A percentile compares a stretch with the other conserved stretches of the same genome.
These are phyloP conservation scores for Drusus annulatus DNA, from an alignment of 1,140 invertebrate genomes.

Conservation along the genomic window DNA sequence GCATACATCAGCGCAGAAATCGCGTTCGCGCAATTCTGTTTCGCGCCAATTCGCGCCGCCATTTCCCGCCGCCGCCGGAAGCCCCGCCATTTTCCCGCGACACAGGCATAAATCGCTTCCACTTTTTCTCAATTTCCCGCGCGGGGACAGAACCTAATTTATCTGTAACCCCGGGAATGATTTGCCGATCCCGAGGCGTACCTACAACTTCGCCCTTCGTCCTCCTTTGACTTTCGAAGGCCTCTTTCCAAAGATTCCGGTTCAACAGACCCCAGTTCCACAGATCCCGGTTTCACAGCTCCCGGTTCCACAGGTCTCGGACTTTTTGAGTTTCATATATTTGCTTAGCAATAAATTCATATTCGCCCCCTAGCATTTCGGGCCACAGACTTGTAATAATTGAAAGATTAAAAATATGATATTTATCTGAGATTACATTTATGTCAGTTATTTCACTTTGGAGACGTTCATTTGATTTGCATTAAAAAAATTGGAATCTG, in stretches of 20 bases:
- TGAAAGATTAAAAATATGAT: slow-evolving; percentile 10
- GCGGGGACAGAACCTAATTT: slow-evolving; percentile 33
- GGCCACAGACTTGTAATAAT: not conserved
- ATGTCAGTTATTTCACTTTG: no score
- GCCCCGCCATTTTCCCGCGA: slow-evolving; percentile 16
- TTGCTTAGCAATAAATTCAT: not conserved
- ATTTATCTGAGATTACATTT: not conserved
- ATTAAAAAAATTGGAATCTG: no score
- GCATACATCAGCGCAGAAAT: not conserved
- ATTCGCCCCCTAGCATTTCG: not conserved
- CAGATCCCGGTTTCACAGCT: not conserved
- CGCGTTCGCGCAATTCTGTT: not conserved
- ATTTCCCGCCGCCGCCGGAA: not conserved
- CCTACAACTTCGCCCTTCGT: not conserved
- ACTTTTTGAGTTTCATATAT: not conserved
- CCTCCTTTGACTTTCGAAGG: not conserved
- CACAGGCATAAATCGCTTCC: slow-evolving; percentile 35
- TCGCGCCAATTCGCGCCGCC: slow-evolving; percentile 8
- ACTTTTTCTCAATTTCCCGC: slow-evolving; percentile 39
- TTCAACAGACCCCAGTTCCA: not conserved
- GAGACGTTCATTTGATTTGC: no score
- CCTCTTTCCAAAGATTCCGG: not conserved
- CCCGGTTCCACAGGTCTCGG: not conserved
- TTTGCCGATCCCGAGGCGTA: slow-evolving; percentile 28
- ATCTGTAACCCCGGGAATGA: slow-evolving; percentile 33